These are phyloP conservation scores for Pycnonotus jocosus DNA, from an alignment of 2,113 vertebrate species.

Conservation along the genomic window DNA sequence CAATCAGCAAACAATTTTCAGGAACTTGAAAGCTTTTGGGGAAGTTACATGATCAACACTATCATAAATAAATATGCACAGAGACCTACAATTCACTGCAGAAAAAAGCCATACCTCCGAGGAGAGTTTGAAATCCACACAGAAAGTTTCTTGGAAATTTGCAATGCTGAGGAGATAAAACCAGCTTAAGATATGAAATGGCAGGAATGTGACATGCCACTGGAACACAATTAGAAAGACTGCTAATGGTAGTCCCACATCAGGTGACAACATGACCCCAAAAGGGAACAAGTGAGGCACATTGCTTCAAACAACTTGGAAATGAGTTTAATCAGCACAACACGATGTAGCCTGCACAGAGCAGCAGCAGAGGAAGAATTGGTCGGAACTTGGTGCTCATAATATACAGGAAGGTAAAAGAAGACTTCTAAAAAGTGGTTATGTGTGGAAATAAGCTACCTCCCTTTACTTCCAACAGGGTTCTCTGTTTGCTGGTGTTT, in stretches of 20 bases:
- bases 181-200: background rate
- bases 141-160: background rate
- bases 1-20: background rate
- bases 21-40: background rate
- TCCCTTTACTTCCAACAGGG: background rate
- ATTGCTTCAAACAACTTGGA: background rate
- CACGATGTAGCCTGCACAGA: background rate
- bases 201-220: background rate
- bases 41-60: background rate
- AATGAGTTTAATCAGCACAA: background rate
- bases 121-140: background rate
- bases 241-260: background rate
- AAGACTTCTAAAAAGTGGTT: background rate
- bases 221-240: background rate
- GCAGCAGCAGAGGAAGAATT: background rate
- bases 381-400: background rate
- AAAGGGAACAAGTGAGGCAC: background rate
- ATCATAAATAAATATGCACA: background rate
- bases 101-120: background rate
- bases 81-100: background rate
- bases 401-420: background rate
- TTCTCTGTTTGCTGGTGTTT: background rate
- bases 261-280: background rate
- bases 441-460: background rate
- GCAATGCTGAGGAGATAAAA: background rate